Conservation (phyloP, 2,888 invertebrate genomes). For the Nebria salina region DNA sequence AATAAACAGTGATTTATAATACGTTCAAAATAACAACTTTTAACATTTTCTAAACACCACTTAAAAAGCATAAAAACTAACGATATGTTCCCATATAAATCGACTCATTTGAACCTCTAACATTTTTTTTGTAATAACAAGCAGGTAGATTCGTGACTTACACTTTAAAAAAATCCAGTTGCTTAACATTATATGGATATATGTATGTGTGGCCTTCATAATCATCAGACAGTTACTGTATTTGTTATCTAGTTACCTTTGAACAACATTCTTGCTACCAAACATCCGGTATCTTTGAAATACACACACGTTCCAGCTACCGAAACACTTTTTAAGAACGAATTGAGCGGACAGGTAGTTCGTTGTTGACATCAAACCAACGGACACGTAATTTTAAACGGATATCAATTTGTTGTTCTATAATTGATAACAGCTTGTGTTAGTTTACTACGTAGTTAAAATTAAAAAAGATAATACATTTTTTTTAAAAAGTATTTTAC, state of each 20-base stretch:
- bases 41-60: too few species aligned
- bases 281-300: conserved; percentile 30
- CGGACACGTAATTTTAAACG: not conserved
- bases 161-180: not conserved
- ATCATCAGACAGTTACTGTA: conserved; percentile 19
- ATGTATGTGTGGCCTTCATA: conserved; percentile 7
- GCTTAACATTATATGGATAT: conserved; percentile 22
- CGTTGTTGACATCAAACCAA: not conserved
- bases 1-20: too few species aligned
- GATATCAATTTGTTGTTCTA: not conserved
- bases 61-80: too few species aligned
- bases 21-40: too few species aligned
- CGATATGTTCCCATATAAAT: too few species aligned
- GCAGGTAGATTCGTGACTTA: conserved; percentile 1
- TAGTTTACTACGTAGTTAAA: not conserved
- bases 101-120: too few species aligned
- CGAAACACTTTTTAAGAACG: not conserved
- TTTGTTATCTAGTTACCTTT: conserved; percentile 30
- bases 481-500: too few species aligned
- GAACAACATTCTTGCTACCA: conserved; percentile 35
- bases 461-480: not conserved
- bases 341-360: not conserved
- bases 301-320: conserved; percentile 2
- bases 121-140: not conserved
- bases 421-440: not conserved